These are phyloP conservation scores for Anser cygnoides DNA, from an alignment of 2,113 vertebrate species.

Conservation along the genomic window DNA sequence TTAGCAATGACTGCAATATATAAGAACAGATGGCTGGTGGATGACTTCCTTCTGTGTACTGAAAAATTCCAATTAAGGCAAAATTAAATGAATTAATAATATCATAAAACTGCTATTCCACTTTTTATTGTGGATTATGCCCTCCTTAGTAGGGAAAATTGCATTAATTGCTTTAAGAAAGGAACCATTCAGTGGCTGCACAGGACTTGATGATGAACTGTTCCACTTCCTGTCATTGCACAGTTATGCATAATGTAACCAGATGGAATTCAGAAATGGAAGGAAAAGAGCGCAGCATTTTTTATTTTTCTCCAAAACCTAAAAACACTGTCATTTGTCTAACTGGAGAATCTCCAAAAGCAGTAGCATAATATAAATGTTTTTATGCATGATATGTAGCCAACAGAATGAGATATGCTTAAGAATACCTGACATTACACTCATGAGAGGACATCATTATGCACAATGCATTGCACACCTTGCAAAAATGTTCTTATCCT, in stretches of 20 bases:
- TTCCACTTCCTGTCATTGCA: conserved; percentile 33
- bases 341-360: neutral
- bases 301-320: neutral
- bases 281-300: neutral
- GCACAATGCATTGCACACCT: neutral
- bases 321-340: neutral
- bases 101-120: conserved; percentile 49
- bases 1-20: conserved; percentile 24
- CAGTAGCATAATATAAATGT: neutral
- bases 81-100: conserved; percentile 62
- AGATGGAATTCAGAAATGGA: neutral
- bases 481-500: neutral
- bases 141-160: conserved; percentile 34
- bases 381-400: neutral
- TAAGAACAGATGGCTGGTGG: conserved; percentile 55
- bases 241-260: neutral
- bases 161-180: conserved; percentile 54
- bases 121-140: conserved; percentile 49
- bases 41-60: conserved; percentile 55
- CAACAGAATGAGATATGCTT: neutral
- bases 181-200: conserved; percentile 6
- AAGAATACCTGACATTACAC: neutral
- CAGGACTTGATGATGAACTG: conserved; percentile 25
- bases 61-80: conserved; percentile 58
- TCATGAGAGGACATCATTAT: neutral